phyloP scores from a whole-genome alignment of 2,113 vertebrate species.

The Struthio camelus region DNA sequence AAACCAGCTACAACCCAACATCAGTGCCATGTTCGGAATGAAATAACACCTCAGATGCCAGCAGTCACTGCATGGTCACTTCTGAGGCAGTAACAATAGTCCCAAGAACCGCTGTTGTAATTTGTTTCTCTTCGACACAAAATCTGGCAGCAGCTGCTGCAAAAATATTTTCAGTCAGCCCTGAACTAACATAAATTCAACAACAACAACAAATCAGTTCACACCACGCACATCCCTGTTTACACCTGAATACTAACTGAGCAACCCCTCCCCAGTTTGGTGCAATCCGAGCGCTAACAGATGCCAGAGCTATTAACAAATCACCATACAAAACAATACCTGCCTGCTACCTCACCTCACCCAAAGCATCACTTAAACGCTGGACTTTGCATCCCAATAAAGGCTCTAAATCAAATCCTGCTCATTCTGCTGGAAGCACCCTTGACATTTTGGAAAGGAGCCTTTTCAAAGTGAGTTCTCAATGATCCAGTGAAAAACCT shows the following conservation, averaged over 20 bases:
- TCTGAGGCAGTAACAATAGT: background rate
- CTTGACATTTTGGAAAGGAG: background rate
- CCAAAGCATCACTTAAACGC: background rate
- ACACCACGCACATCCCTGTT: conserved; percentile 34
- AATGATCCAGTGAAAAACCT: background rate
- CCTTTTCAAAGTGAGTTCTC: background rate
- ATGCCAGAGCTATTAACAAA: conserved; percentile 29
- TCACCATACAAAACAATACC: conserved; percentile 46
- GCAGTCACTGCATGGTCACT: background rate
- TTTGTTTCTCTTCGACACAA: background rate
- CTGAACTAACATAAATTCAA: background rate
- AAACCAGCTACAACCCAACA: background rate
- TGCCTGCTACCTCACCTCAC: background rate
- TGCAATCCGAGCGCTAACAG: background rate
- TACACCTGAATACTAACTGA: conserved; percentile 44
- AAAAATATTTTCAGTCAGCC: background rate
- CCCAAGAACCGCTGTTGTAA: background rate
- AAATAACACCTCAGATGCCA: background rate
- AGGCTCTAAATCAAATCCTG: background rate
- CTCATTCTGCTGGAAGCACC: background rate
- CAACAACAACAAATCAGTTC: background rate
- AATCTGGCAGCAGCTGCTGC: background rate
- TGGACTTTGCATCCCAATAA: background rate
- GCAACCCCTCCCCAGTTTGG: background rate
- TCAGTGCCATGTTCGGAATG: rapidly evolving